A percentile compares a stretch with the other conserved stretches of the same genome.
These are phyloP conservation scores for Calyptomena viridis DNA, from an alignment of 2,113 vertebrate genomes.

Conservation along the genomic window DNA sequence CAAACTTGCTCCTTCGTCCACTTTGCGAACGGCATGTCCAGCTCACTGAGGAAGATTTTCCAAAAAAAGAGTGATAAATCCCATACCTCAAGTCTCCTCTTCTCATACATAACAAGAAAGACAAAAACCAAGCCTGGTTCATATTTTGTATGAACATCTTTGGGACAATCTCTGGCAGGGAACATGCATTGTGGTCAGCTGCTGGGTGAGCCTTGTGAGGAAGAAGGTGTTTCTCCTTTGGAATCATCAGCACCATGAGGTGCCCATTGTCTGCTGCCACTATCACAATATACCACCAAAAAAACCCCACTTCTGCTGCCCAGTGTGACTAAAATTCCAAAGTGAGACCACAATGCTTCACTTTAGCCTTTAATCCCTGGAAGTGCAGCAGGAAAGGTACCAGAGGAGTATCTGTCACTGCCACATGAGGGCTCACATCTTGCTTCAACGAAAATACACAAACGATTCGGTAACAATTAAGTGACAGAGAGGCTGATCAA, in stretches of 20 bases:
- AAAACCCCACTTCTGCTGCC: neutral
- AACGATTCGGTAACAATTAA: neutral
- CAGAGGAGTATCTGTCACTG: neutral
- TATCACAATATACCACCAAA: neutral
- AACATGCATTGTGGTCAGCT: fast-evolving
- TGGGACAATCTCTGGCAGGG: neutral
- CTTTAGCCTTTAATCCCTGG: neutral
- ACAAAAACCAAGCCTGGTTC: neutral
- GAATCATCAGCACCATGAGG: neutral
- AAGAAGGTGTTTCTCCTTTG: neutral
- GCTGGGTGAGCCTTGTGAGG: neutral
- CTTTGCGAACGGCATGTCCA: slow-evolving; percentile 95
- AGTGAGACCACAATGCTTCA: neutral
- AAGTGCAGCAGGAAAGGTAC: neutral
- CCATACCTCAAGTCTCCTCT: neutral
- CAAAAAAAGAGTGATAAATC: neutral
- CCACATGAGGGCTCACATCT: fast-evolving
- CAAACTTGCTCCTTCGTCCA: slow-evolving; percentile 97
- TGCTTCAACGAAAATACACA: neutral
- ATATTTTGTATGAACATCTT: neutral
- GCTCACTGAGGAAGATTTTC: slow-evolving; percentile 75
- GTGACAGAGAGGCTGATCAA: neutral
- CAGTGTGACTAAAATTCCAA: neutral
- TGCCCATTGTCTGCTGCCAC: fast-evolving
- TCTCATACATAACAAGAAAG: neutral